Evolutionary conservation across 1,140 invertebrate species (phyloP), one percentile per base, ranked within the genome.

Genomic region (Drosophila mojavensis): DNA sequence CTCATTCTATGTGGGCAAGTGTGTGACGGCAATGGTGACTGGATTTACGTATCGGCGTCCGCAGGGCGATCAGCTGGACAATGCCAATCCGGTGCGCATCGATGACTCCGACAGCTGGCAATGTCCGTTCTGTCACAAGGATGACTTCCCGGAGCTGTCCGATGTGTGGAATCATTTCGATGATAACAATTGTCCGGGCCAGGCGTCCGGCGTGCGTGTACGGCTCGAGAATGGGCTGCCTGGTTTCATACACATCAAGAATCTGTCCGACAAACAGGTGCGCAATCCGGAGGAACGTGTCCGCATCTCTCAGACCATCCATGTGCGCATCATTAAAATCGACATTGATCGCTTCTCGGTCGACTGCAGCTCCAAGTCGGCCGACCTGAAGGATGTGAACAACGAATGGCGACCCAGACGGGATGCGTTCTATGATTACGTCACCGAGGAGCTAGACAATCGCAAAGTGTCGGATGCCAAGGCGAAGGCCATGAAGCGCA

Each of bases 101-200:
- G 97, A 98, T 65, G 65, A 68, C 3, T 80, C 66, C 20, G 97
- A 98, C 4, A 93, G 98, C 5, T 99, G 98, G 98, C 97, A 98
- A 90, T 99, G 99, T 94, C 98, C 98, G 0, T 99, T 99, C 92
- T 99, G 99, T 94, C 93, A 97, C 70, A 98, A 98, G 88, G 98
- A 98, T 92, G 96, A 98, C 90, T 99, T 99, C 83, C 96, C 97
- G 0, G 98, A 99, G 91, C 93, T 99, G 1, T 97, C 97, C 41
- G 98, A 99, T 93, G 97, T 99, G 4, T 99, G 98, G 98, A 98
- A 98, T 93, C 98, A 99, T 93, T 99, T 99, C 93, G 98, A 99
- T 93, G 96, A 97, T 45, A 97, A 97, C 36, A 95, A 96, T 20
- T 99, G 99, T 94, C 98, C 97, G 0, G 99, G 99, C 0, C 97